Conservation (phyloP, 2,113 vertebrate genomes). For the Ailuropoda melanoleuca region DNA sequence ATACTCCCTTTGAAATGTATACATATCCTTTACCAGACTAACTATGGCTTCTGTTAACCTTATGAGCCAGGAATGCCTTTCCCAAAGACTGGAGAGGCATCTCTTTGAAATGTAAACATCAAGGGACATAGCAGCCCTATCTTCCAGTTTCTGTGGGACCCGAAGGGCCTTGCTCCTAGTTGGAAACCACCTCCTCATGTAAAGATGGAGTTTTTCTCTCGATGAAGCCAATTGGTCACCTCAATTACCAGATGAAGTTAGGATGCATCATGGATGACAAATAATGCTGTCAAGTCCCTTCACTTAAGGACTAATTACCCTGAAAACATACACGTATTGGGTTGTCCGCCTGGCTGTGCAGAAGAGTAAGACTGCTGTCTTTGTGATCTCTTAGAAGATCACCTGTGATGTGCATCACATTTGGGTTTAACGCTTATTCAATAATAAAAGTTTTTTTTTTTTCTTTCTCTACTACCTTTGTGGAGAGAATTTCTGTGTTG, state of each 20-base stretch:
- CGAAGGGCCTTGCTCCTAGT: background rate
- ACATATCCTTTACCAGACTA: background rate
- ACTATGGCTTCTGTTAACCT: background rate
- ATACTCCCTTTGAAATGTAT: slow-evolving; percentile 3
- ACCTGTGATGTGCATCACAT: background rate
- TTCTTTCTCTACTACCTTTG: background rate
- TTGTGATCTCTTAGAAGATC: background rate
- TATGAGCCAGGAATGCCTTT: background rate
- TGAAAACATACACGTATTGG: background rate
- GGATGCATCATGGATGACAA: background rate
- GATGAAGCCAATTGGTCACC: background rate
- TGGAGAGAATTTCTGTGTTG: slow-evolving; percentile 5
- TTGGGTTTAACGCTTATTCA: background rate
- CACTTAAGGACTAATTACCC: background rate
- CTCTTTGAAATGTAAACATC: background rate
- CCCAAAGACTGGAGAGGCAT: background rate
- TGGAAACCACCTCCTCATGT: background rate
- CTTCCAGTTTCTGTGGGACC: background rate
- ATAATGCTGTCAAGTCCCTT: background rate
- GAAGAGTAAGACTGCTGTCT: background rate
- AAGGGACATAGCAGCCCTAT: background rate
- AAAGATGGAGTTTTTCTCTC: background rate
- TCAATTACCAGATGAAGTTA: background rate
- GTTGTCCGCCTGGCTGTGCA: background rate
- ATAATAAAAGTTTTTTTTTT: slow-evolving; percentile 12